Base-by-base conservation (phyloP, 2,113 vertebrate species). In the Planiliza haematocheilus region DNA sequence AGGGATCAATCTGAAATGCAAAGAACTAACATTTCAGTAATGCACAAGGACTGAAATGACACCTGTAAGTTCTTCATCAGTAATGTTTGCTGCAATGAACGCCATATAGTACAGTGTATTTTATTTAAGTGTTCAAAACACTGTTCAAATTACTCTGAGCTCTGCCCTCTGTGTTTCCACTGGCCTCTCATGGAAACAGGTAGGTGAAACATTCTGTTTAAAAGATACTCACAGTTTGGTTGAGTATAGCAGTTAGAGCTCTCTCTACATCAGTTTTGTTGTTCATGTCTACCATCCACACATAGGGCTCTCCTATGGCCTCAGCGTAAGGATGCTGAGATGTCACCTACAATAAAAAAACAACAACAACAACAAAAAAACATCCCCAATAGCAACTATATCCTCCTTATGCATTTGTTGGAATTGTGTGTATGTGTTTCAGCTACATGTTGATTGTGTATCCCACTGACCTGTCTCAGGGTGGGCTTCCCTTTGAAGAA, bases 401-500 rank as follows among this genome's bases (percentile, higher is more conserved):
- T n/a, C n/a, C n/a, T n/a, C n/a, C n/a, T 30, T 30, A 30, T 30
- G 5, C 3, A 30, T 30, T 30, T 30, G 24, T 2, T 30, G 24
- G 24, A 30, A 30, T 5, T 30, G 24, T 3, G 24, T 5, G 24
- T 5, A 30, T 30, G 24, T 30, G 2, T 30, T 30, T 30, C 24
- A 3, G 24, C 24, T 30, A 30, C 24, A 30, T 30, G 24, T 30
- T 30, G 3, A 30, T 5, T 30, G 24, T 3, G 3, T 30, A 43
- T 36, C 52, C 30, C 13, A 1, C 61, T 55, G 48, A 97, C 96
- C 95, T 97, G 96, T 93, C 95, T 89, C 37, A 95, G 92, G 6
- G 95, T 97, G 70, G 96, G 96, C 65, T 97, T 98, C 65, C 94
- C 95, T 76, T 96, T 97, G 90, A 97, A 98, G 91, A 98, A 97